Evolutionary conservation across 2,888 invertebrate species (phyloP), one percentile per base, ranked within the genome.

Genomic region (Aspidiotus destructor): DNA sequence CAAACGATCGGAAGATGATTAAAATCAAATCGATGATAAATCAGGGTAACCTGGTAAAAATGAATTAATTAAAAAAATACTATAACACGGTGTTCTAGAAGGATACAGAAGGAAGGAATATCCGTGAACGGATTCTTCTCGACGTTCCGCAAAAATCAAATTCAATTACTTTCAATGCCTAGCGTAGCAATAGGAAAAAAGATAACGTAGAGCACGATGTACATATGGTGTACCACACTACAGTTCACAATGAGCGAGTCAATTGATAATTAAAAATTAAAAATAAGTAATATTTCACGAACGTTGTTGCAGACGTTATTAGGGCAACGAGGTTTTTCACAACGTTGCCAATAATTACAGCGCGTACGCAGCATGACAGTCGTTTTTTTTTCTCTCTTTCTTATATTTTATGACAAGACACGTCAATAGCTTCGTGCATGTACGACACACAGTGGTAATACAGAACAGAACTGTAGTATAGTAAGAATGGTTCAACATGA

Each of bases 331-430:
- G 48, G 48, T 48, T 48, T 48, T 8, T 61, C 17, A 44, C 61
- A 61, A 61, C 61, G 48, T 44, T 44, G 61, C 16, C 44, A 44
- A 61, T 61, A 44, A 61, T 61, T 44, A 44, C 28, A 28, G 28
- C 44, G 16, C 2, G 61, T 61, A 61, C 13, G 42, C 61, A 61
- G 60, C 40, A 13, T 60, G 60, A 60, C 17, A 28, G 60, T 13
- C 40, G 40, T 28, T 13, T 57, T 57, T 52, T 42, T 2, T 60
- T 62, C 52, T 16, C 17, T 11, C 1, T 11, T 11, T 62, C 48
- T n/a, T 55, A 16, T 55, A n/a, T 60, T 60, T 60, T 60, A 63
- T 63, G 63, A 63, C 63, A 63, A 63, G 63, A 54, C 63, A 63
- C 63, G 63, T 63, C 63, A 63, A 54, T 63, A 63, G 63, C 63